phyloP scores from a whole-genome alignment of 2,113 vertebrate genomes.

The Sinosuthora webbiana region DNA sequence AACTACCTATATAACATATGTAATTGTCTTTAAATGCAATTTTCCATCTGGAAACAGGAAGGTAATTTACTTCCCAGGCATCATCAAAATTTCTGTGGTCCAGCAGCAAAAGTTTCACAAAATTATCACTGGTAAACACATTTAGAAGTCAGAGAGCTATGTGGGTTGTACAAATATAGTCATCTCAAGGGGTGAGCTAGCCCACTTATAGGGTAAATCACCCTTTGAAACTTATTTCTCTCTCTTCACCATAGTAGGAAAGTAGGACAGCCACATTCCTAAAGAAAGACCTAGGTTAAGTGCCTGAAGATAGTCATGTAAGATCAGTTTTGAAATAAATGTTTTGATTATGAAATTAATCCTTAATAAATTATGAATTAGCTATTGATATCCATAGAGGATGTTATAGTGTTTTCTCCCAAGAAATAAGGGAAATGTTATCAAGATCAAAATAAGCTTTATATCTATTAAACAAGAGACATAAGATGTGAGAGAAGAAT shows the following conservation, averaged over 20 bases:
- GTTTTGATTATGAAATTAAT: not conserved
- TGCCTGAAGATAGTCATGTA: not conserved
- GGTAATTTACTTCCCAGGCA: not conserved
- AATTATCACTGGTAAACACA: not conserved
- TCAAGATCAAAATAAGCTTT: not conserved
- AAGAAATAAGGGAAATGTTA: not conserved
- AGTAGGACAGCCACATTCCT: not conserved
- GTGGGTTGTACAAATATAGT: not conserved
- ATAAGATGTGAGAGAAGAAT: not conserved
- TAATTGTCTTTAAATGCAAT: slow-evolving; percentile 26
- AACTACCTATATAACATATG: not conserved
- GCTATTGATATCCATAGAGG: not conserved
- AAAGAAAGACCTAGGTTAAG: not conserved
- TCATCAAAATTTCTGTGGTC: not conserved
- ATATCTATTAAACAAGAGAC: not conserved
- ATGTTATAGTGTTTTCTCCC: not conserved
- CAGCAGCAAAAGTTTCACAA: not conserved
- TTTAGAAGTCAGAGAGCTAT: not conserved
- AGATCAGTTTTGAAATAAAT: not conserved
- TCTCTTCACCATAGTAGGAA: not conserved
- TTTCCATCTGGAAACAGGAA: slow-evolving; percentile 40
- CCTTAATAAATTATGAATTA: not conserved
- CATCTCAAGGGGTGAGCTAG: not conserved
- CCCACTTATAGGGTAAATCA: not conserved
- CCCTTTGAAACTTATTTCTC: not conserved